These are phyloP conservation scores for Drosophila paracracens DNA, from an alignment of 2,888 invertebrate genomes.

Conservation along the genomic window DNA sequence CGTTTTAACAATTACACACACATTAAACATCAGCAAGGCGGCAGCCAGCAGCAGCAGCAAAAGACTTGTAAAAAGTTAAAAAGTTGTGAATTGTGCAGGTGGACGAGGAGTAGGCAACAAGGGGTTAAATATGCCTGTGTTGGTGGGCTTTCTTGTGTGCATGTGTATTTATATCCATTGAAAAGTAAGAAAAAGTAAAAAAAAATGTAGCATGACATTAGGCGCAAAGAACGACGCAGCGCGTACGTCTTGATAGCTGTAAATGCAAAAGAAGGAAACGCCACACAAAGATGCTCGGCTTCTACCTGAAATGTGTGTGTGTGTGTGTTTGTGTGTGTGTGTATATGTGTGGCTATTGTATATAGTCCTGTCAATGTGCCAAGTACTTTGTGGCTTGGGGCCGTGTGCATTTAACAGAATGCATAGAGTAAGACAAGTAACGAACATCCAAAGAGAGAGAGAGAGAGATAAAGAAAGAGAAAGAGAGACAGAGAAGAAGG, in stretches of 20 bases:
- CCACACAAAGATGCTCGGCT: not conserved
- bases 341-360: slow-evolving; percentile 10
- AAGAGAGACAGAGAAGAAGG: not conserved
- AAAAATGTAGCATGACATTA: slow-evolving; percentile 56
- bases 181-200: slow-evolving; percentile 8
- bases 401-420: slow-evolving; percentile 52
- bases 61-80: slow-evolving; percentile 45
- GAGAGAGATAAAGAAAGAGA: not conserved
- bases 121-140: slow-evolving; percentile 31
- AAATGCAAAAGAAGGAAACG: slow-evolving; percentile 16
- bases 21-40: slow-evolving; percentile 65
- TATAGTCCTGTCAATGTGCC: slow-evolving; percentile 49
- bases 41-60: slow-evolving; percentile 2
- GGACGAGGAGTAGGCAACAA: slow-evolving; percentile 12
- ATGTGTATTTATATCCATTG: slow-evolving; percentile 39
- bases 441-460: not conserved
- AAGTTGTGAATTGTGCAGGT: slow-evolving; percentile 27
- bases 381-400: slow-evolving; percentile 39
- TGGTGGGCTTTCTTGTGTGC: slow-evolving; percentile 16
- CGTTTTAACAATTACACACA: slow-evolving; percentile 81
- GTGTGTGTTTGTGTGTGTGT: not conserved
- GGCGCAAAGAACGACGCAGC: slow-evolving; percentile 55
- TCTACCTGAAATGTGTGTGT: not conserved
- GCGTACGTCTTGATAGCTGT: slow-evolving; percentile 44
- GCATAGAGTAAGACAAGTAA: slow-evolving; percentile 24